Base-by-base conservation (phyloP, 2,888 invertebrate genomes). In the Clitarchus hookeri region DNA sequence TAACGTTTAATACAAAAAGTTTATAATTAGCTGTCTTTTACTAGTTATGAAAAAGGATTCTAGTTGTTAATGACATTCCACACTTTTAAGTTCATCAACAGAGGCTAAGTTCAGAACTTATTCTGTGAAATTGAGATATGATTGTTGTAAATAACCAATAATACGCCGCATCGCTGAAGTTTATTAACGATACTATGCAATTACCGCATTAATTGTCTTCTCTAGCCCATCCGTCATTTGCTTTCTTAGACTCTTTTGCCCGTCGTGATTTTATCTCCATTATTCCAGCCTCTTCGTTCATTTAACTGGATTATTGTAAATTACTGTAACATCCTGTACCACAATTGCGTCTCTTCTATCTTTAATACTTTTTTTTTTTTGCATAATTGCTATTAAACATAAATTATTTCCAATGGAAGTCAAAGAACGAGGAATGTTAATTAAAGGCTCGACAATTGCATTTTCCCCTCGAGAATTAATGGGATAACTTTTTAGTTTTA, bases 381-480 rank as follows among this genome's bases (percentile, higher is more conserved):
- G n/a, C 65, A 12, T 65, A 65, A 65, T 65, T 11, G 3, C 65
- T 65, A 65, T 65, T 19, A 8, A n/a, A 19, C 65, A 65, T 65
- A 23, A 65, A 65, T n/a, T 65, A n/a, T 65, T 65, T 65, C 8
- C 6, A n/a, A 48, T 48, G 16, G 1, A 48, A 48, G 12, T 48
- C 3, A 48, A 48, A 48, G 48, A 65, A 65, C 65, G 23, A 23
- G 65, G 65, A 65, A 65, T 8, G 65, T 65, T 65, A 65, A 65
- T 65, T 65, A 65, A 65, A 65, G 65, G 19, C 65, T 65, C 65
- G 65, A 65, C n/a, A 65, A 65, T 65, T 23, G 65, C 65, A 65
- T 23, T 65, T n/a, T 8, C n/a, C 8, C n/a, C 65, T n/a, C 1
- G 65, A 65, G 65, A 65, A 65, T n/a, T 65, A 65, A 65, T 65